Base-by-base conservation (phyloP, 2,888 invertebrate species). In the Agriopis marginaria region DNA sequence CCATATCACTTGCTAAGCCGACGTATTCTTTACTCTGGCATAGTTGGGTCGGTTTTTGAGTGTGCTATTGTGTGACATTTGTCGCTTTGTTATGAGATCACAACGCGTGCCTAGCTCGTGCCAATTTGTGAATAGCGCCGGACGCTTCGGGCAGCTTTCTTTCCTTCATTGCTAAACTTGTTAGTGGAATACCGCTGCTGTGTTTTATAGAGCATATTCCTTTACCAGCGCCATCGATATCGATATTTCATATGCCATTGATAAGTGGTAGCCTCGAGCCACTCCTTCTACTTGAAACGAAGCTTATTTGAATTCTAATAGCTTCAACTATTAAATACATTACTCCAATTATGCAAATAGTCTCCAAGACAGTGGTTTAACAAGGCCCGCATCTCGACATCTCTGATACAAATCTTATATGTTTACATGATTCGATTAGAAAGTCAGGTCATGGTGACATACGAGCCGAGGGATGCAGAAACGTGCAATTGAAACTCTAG, bases 111-210 rank as follows among this genome's bases (percentile, higher is more conserved):
- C 89, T 86, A 88, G 92, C 92, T 93, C 93, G 93, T 93, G 92
- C 92, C 92, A 93, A 93, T 92, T 93, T 93, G 93, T 92, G 92
- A 90, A 91, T 90, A 92, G 89, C 90, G 88, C 88, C 90, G 91
- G 90, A 89, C 90, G 92, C 91, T 89, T 81, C 85, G 83, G 87
- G 89, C 90, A 87, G 91, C 92, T 93, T 93, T 93, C 92, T 93
- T 93, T 93, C 91, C 92, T 89, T 81, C 87, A 88, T 89, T 88
- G 91, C 90, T 92, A 87, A 89, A 92, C 91, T 91, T 89, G 92
- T 92, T 91, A 89, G 88, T 89, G 86, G 88, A 88, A 91, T 91
- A 91, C 89, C 89, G 88, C 88, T 89, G 88, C 85, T 86, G 82
- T 85, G 80, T 85, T 87, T 83, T 85, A 86, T 88, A 90, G 86